Evolutionary conservation across 92 coral and sea anemone genomes (phyloP).

Genomic region (Isaurus tuberculatus): DNA sequence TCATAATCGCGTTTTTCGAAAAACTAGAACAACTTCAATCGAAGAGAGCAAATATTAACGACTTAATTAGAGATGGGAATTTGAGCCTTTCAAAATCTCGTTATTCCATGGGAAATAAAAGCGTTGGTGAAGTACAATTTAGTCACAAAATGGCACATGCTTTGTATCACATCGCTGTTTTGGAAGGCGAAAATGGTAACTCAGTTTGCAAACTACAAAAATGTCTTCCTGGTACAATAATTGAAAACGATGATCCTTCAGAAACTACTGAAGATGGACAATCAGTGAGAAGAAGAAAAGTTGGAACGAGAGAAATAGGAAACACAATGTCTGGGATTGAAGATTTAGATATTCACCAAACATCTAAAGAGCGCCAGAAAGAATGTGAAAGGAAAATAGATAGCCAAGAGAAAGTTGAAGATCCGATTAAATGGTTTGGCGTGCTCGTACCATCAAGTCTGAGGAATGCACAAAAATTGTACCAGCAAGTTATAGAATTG

Average conservation of each 20-base stretch:
- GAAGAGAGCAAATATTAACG: slow-evolving; percentile 66
- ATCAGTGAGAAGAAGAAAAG: slow-evolving; percentile 48
- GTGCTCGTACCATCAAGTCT: slow-evolving; percentile 89
- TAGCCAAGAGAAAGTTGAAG: slow-evolving; percentile 51
- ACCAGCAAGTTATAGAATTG: slow-evolving; percentile 76
- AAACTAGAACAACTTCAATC: slow-evolving; percentile 71
- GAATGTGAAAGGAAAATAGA: background rate
- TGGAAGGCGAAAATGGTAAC: slow-evolving; percentile 8
- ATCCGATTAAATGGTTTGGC: slow-evolving; percentile 97
- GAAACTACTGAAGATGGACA: slow-evolving; percentile 12
- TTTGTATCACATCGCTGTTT: slow-evolving; percentile 44
- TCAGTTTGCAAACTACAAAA: slow-evolving; percentile 55
- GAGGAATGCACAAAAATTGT: slow-evolving; percentile 80
- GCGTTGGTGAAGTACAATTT: slow-evolving; percentile 88
- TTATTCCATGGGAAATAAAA: slow-evolving; percentile 96
- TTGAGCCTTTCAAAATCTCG: slow-evolving; percentile 91
- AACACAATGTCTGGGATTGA: slow-evolving; percentile 51
- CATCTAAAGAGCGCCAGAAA: background rate
- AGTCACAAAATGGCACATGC: slow-evolving; percentile 82
- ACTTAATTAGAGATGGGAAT: slow-evolving; percentile 86
- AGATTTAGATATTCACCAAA: slow-evolving; percentile 34
- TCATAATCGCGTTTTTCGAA: slow-evolving; percentile 81
- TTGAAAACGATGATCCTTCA: slow-evolving; percentile 17
- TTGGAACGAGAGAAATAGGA: slow-evolving; percentile 31
- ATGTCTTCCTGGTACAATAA: slow-evolving; percentile 39